Conservation (phyloP, 2,888 invertebrate genomes). For the Apeira syringaria region DNA sequence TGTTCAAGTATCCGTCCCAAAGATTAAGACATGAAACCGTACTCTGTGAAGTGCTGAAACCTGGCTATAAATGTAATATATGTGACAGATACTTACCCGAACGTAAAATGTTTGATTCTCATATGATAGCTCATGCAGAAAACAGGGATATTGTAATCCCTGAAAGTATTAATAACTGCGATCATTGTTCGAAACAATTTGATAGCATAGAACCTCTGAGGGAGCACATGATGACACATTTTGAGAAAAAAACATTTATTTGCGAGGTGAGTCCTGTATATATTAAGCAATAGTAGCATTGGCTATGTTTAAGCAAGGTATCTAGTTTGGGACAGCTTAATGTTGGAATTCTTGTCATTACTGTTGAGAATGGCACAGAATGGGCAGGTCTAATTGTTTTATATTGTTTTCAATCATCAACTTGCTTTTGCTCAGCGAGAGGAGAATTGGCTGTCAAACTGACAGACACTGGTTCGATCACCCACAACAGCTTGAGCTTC, state of each 20-base stretch:
- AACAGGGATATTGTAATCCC: constrained; percentile 30
- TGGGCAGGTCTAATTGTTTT: too few relatives aligned
- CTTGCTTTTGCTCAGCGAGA: too few relatives aligned
- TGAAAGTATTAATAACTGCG: not conserved
- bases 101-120: constrained; percentile 53
- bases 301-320: too few relatives aligned
- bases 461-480: too few relatives aligned
- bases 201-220: not conserved
- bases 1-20: constrained; percentile 51
- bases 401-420: too few relatives aligned
- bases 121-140: constrained; percentile 56
- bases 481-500: too few relatives aligned
- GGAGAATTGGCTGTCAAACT: too few relatives aligned
- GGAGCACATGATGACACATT: not conserved
- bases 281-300: too few relatives aligned
- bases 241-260: not conserved
- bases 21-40: constrained; percentile 56
- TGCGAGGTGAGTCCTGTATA: not conserved
- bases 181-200: not conserved
- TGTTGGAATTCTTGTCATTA: too few relatives aligned
- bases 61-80: constrained; percentile 59
- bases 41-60: constrained; percentile 60
- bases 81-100: constrained; percentile 57
- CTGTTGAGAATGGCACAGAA: too few relatives aligned
- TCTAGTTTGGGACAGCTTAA: too few relatives aligned